Evolutionary conservation across 1,140 invertebrate genomes (phyloP).

Genomic region (Atta texana): DNA sequence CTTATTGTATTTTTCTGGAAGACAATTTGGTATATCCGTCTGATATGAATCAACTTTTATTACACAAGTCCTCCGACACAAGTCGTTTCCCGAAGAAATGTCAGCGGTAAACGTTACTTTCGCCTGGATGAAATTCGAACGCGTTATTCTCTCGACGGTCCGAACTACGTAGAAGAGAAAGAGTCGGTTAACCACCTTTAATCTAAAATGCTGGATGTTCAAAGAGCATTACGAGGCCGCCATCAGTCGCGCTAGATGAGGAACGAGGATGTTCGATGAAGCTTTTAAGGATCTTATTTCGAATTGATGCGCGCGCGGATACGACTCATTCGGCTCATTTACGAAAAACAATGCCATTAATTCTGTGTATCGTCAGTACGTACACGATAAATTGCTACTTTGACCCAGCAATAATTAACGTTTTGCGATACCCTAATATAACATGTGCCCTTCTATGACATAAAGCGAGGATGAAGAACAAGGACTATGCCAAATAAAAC

Average conservation of each 20-base stretch:
- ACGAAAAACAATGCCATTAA: neutral
- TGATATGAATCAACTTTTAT: neutral
- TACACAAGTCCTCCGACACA: neutral
- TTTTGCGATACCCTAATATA: conserved; percentile 19
- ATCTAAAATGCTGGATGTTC: conserved; percentile 37
- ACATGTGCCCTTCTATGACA: neutral
- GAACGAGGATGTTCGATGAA: conserved; percentile 56
- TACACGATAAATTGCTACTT: conserved; percentile 25
- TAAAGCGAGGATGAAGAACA: neutral
- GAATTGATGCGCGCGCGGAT: conserved; percentile 53
- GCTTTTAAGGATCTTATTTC: conserved; percentile 55
- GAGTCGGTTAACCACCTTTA: conserved; percentile 47
- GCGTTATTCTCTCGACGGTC: conserved; percentile 11
- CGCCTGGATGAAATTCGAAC: neutral
- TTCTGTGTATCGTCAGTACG: neutral
- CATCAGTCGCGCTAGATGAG: neutral
- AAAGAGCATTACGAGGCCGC: conserved; percentile 14
- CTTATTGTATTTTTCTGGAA: neutral
- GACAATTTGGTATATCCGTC: neutral
- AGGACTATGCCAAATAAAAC: neutral
- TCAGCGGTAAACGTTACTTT: conserved; percentile 25
- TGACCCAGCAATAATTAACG: conserved; percentile 44
- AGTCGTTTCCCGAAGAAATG: conserved; percentile 42
- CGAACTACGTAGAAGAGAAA: neutral
- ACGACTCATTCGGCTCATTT: conserved; percentile 39